Evolutionary conservation across 2,113 vertebrate genomes (phyloP), one percentile per base, ranked within the genome.

Genomic region (Corydoras sp.): DNA sequence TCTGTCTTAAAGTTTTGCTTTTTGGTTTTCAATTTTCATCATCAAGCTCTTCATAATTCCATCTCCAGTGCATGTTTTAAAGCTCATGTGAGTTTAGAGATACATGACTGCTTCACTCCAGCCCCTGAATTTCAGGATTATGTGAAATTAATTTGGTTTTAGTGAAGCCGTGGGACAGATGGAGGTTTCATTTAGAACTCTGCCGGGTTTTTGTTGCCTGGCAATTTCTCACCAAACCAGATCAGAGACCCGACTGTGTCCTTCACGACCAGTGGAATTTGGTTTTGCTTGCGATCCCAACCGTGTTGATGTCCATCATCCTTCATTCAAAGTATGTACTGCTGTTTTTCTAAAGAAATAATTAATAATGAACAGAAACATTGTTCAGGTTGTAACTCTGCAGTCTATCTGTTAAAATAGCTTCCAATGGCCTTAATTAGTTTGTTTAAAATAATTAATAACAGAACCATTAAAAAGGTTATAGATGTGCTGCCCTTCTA

Each of bases 81-180:
- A 65, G 68, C 66, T 65, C 54, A 68, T 14, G 31, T 65, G 13
- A 58, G 56, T 58, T 65, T 30, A 73, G 43, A 31, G 3, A 32
- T 10, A 60, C 74, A 43, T 62, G 59, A n/a, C 59, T 68, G 79
- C 79, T 80, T 77, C 72, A 76, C 81, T 81, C 80, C 83, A 66
- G 53, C 70, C 77, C 71, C 35, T 82, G 80, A 84, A 85, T 85
- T 88, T 78, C 76, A 85, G 83, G 81, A 86, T 85, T 84, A 79
- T 80, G 81, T 87, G 75, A 88, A 85, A 89, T 87, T 77, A 85
- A 87, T 89, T 86, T 83, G 82, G 80, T 87, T 88, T 85, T 81
- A 81, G 75, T 35, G 61, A 73, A 73, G 35, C 78, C 56, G 30
- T 14, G 43, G 76, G 83, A 84, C 85, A 89, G 86, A 89, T 88